A percentile compares a stretch with the other conserved stretches of the same genome.
Conservation (phyloP, 2,113 vertebrate species). For the Henicopernis longicauda region DNA sequence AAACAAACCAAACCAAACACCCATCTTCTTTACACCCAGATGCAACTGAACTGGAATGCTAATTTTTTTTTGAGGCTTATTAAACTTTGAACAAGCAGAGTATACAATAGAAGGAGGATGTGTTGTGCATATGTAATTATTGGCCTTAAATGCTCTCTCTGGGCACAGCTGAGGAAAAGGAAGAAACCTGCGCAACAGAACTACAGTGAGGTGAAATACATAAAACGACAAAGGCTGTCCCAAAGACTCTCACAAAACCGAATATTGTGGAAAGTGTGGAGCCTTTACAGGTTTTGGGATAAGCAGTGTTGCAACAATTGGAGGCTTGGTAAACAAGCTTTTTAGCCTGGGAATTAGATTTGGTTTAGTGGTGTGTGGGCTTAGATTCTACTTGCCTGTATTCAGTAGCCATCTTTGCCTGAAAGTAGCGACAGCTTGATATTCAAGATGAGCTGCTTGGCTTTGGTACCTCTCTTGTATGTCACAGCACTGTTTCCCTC, state of each 20-base stretch:
- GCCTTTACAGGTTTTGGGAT: not conserved
- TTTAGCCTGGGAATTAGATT: not conserved
- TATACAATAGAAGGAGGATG: slow-evolving; percentile 3
- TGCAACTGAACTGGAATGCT: not conserved
- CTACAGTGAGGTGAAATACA: not conserved
- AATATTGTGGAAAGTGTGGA: not conserved
- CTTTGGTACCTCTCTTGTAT: not conserved
- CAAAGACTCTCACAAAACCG: not conserved
- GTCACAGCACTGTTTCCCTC: not conserved
- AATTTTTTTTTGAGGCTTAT: not conserved
- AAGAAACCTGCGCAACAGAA: not conserved
- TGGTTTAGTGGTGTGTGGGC: accelerated
- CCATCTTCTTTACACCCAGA: not conserved
- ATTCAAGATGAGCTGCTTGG: not conserved
- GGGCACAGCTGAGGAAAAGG: not conserved
- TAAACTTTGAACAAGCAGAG: slow-evolving; percentile 22
- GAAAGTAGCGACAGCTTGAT: not conserved
- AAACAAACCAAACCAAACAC: not conserved
- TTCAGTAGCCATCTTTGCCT: not conserved
- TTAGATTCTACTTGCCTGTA: not conserved
- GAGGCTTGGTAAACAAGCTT: not conserved
- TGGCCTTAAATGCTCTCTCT: slow-evolving; percentile 62
- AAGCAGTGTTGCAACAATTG: not conserved
- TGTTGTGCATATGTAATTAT: slow-evolving; percentile 35
- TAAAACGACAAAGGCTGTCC: not conserved